Evolutionary conservation across 1,140 invertebrate species (phyloP), one percentile per base, ranked within the genome.

Genomic region (Drosophila bocqueti): DNA sequence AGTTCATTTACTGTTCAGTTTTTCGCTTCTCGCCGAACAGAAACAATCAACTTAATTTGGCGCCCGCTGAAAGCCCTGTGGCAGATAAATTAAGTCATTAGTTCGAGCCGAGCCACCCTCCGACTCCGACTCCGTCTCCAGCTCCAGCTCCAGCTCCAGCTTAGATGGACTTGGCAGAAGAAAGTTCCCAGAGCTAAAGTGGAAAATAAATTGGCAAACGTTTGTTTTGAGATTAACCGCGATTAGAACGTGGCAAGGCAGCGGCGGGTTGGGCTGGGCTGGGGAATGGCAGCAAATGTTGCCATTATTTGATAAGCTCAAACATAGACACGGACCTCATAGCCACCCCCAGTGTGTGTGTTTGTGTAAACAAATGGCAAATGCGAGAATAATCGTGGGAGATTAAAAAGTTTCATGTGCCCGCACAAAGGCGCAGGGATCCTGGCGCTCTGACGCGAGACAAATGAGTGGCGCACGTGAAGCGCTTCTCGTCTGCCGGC

Each of bases 1-100:
- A 58, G 68, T 79, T 79, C 76, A 79, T 79, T 80, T 80, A 57
- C 57, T 73, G 60, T 66, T 57, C 54, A 57, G 54, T 57, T 76
- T 43, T 26, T 49, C 52, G 50, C 34, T n/a, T n/a, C 11, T 24
- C 34, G 40, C 38, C 62, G 47, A 67, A 52, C 57, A 76, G 81
- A 90, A 90, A 90, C 85, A 90, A 90, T 91, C 85, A 86, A 91
- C 85, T 91, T 91, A 89, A 91, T 91, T 91, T 91, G 90, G 90
- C 85, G 85, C 85, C 80, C 85, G 91, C 91, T 83, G 90, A 92
- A 89, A 91, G 84, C 91, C 91, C 91, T 86, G 89, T 92, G 87
- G 91, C 91, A 90, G 86, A 92, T 92, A 92, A 92, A 92, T 92
- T 92, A 92, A 92, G 91, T 92, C 91, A 92, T 92, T 92, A 92